Evolutionary conservation across 2,888 invertebrate genomes (phyloP).

Genomic region (Sphaeridia pumilis): DNA sequence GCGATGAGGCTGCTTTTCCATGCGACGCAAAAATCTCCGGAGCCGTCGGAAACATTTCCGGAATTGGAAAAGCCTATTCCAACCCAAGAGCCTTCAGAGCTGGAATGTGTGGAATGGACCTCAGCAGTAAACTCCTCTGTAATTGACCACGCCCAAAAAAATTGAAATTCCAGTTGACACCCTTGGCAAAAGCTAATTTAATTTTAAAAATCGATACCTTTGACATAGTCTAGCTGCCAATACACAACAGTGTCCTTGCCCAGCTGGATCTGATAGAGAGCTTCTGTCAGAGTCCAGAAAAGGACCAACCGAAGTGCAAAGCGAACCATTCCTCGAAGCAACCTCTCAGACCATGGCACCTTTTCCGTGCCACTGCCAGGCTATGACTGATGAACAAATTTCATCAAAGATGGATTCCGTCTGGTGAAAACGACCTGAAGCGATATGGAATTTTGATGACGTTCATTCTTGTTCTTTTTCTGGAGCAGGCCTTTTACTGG

Average conservation of each 20-base stretch:
- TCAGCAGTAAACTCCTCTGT: conserved; percentile 33
- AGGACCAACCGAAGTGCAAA: conserved; percentile 24
- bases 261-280: conserved; percentile 27
- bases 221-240: conserved; percentile 33
- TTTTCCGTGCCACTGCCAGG: not conserved
- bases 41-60: conserved; percentile 33
- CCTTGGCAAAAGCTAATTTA: not conserved
- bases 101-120: conserved; percentile 27
- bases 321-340: conserved; percentile 12
- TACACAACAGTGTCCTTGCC: conserved; percentile 31
- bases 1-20: conserved; percentile 27
- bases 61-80: conserved; percentile 33
- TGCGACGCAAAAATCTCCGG: conserved; percentile 32
- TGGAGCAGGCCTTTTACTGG: no score
- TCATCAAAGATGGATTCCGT: conserved; percentile 3
- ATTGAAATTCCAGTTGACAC: not conserved
- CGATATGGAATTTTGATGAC: not conserved
- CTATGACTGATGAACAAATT: conserved; percentile 9
- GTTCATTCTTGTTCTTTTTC: no score
- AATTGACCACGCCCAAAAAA: not conserved
- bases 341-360: no score
- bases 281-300: conserved; percentile 31
- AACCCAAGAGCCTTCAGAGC: conserved; percentile 26
- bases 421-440: not conserved
- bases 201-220: conserved; percentile 17